phyloP scores from a whole-genome alignment of 1,140 invertebrate species.

The Carposina sasakii region DNA sequence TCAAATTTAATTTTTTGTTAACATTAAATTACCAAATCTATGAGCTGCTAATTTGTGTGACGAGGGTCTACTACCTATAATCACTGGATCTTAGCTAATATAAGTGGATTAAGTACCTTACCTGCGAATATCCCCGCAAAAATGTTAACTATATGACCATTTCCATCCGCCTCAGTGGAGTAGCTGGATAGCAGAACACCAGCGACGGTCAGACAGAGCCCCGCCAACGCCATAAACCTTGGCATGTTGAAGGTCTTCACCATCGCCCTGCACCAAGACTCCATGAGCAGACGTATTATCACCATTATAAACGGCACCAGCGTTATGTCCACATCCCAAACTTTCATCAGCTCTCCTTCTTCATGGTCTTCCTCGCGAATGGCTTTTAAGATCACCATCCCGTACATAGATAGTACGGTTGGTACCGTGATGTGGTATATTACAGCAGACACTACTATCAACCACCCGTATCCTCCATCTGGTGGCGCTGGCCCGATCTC shows the following conservation, averaged over 20 bases:
- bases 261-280: slow-evolving; percentile 74
- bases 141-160: slow-evolving; percentile 61
- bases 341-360: slow-evolving; percentile 47
- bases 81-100: no score
- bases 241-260: slow-evolving; percentile 72
- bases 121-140: slow-evolving; percentile 67
- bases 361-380: slow-evolving; percentile 52
- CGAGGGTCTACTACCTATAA: no score
- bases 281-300: slow-evolving; percentile 67
- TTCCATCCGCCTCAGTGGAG: slow-evolving; percentile 34
- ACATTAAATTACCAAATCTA: no score
- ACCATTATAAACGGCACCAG: slow-evolving; percentile 72
- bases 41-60: no score
- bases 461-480: slow-evolving; percentile 78
- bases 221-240: slow-evolving; percentile 66
- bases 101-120: no score
- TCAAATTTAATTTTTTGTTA: no score
- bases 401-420: slow-evolving; percentile 71
- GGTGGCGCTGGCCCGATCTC: slow-evolving; percentile 77
- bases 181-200: slow-evolving; percentile 65
- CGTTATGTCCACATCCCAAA: slow-evolving; percentile 72
- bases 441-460: slow-evolving; percentile 74
- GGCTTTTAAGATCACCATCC: slow-evolving; percentile 69
- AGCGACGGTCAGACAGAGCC: slow-evolving; percentile 63
- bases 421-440: slow-evolving; percentile 75